phyloP scores from a whole-genome alignment of 2,888 invertebrate species.

The Diplazon laetatorius region DNA sequence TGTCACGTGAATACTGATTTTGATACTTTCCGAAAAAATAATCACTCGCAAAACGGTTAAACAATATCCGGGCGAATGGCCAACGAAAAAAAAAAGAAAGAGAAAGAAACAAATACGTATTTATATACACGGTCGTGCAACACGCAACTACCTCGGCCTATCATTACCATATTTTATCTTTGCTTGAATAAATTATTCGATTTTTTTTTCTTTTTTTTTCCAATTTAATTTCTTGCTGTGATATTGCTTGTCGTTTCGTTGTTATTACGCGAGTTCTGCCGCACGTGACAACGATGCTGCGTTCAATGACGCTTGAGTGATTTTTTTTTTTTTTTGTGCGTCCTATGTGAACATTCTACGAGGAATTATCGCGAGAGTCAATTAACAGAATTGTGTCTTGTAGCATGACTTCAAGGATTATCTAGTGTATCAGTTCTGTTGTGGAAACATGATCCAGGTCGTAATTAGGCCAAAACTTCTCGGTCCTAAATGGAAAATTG shows the following conservation, averaged over 20 bases:
- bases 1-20: conserved; percentile 34
- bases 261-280: background rate
- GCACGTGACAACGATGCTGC: background rate
- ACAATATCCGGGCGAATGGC: conserved; percentile 48
- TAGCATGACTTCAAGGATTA: too few species aligned
- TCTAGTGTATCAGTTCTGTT: too few species aligned
- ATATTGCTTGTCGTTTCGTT: conserved; percentile 1
- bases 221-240: background rate
- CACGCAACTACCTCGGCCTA: conserved; percentile 42
- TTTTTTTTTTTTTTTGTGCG: too few species aligned
- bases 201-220: background rate
- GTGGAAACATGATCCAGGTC: too few species aligned
- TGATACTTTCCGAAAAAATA: conserved; percentile 24
- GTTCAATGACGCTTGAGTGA: background rate
- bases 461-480: too few species aligned
- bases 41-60: conserved; percentile 23
- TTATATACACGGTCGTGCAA: conserved; percentile 29
- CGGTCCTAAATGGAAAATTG: too few species aligned
- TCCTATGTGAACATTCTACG: too few species aligned
- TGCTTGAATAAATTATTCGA: conserved; percentile 17
- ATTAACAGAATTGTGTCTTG: too few species aligned
- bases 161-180: conserved; percentile 43
- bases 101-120: background rate
- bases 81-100: conserved; percentile 2
- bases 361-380: too few species aligned